Base-by-base conservation (phyloP, 23 tunicate genomes). In the Clavelina lepadiformis region DNA sequence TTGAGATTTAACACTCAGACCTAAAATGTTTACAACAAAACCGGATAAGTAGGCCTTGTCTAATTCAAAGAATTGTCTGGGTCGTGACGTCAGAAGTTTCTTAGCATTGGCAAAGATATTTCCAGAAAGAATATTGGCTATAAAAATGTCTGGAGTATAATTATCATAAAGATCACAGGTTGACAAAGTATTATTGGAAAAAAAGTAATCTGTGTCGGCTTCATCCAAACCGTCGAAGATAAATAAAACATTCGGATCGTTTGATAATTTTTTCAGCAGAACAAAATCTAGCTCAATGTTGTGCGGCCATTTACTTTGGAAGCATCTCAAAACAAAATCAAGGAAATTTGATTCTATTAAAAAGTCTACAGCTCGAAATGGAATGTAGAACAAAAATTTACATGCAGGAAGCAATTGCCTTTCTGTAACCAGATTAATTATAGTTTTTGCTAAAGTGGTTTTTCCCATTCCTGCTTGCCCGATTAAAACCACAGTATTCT, bases 191-290 rank as follows among this genome's bases (percentile, higher is more conserved):
- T n/a, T n/a, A n/a, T n/a, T n/a, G n/a, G n/a, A n/a, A n/a, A n/a
- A n/a, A n/a, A n/a, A n/a, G n/a, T n/a, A 28, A 61, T 33, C 46
- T 2, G 24, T 13, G 22, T 61, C 30, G 2, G 46, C 67, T 23
- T 61, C 67, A 61, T 61, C 67, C 35, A 61, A 28, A 18, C 67
- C 67, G 35, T 61, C 67, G 11, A 61, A 61, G 67, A 61, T 61
- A 11, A 61, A 3, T 19, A 61, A 5, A 31, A 35, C 46, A 18
- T 61, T 35, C 2, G 67, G 26, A 33, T 27, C 35, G 15, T 61
- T 33, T 31, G n/a, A n/a, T n/a, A n/a, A n/a, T n/a, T n/a, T n/a
- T n/a, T n/a, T n/a, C n/a, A n/a, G n/a, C n/a, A n/a, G n/a, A n/a
- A n/a, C n/a, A n/a, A n/a, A n/a, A n/a, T 11, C 49, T 8, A 11